phyloP scores from a whole-genome alignment of 1,140 invertebrate genomes.

The Chrysomallon squamiferum region DNA sequence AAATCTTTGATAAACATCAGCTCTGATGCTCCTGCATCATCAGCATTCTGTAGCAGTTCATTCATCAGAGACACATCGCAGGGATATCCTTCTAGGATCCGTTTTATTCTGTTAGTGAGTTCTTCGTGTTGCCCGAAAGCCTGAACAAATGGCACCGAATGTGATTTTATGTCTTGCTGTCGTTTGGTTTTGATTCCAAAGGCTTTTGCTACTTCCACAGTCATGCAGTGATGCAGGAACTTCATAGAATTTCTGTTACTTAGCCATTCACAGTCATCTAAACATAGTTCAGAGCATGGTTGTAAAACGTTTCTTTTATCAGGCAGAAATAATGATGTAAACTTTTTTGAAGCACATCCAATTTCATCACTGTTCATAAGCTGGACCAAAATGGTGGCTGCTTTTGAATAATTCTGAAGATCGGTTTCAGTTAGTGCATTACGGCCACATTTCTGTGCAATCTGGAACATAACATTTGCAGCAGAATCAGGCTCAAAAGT shows the following conservation, averaged over 20 bases:
- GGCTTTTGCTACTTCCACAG: neutral
- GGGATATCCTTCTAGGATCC: slow-evolving; percentile 48
- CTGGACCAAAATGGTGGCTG: too few relatives aligned
- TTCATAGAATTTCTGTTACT: neutral
- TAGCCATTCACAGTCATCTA: neutral
- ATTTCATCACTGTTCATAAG: too few relatives aligned
- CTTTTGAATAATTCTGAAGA: too few relatives aligned
- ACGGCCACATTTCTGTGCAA: too few relatives aligned
- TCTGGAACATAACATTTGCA: too few relatives aligned
- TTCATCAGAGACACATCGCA: slow-evolving; percentile 40
- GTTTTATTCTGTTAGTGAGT: slow-evolving; percentile 41
- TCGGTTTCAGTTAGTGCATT: too few relatives aligned
- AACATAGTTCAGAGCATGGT: too few relatives aligned
- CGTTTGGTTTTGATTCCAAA: neutral
- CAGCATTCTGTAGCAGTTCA: slow-evolving; percentile 63
- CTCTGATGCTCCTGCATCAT: slow-evolving; percentile 55
- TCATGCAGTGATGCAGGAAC: neutral
- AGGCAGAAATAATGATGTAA: too few relatives aligned
- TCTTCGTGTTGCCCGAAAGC: slow-evolving; percentile 51
- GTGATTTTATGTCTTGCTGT: neutral
- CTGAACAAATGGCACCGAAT: neutral
- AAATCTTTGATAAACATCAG: slow-evolving; percentile 50
- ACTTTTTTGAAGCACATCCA: too few relatives aligned
- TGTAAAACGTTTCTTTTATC: too few relatives aligned
- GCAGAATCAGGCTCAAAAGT: too few relatives aligned